Percentiles rank a stretch among this genome's conserved stretches.
Evolutionary conservation across 2,113 vertebrate species (phyloP).

Genomic region (Centropristis striata): DNA sequence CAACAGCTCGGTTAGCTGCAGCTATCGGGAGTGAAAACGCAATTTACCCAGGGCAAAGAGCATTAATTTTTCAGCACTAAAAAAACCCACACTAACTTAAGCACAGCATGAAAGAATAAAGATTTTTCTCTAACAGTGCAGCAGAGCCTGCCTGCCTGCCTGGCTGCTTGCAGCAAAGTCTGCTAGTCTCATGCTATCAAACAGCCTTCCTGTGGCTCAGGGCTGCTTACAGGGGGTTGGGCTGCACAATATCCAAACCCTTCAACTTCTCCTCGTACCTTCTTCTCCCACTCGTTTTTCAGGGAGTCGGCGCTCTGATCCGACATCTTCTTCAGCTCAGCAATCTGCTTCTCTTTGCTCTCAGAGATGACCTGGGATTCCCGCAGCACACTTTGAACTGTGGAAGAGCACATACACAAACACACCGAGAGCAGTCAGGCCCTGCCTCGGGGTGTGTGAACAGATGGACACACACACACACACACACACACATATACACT

Average conservation of each 20-base stretch:
- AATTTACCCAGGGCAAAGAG: slow-evolving; percentile 47
- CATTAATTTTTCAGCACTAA: slow-evolving; percentile 46
- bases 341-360: slow-evolving; percentile 94
- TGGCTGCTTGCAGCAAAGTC: slow-evolving; percentile 43
- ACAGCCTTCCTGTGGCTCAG: slow-evolving; percentile 53
- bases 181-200: slow-evolving; percentile 52
- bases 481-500: slow-evolving; percentile 22
- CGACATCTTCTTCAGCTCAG: slow-evolving; percentile 93
- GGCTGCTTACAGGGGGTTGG: slow-evolving; percentile 43
- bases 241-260: slow-evolving; percentile 48
- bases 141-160: slow-evolving; percentile 40
- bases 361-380: slow-evolving; percentile 93
- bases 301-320: slow-evolving; percentile 91
- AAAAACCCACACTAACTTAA: slow-evolving; percentile 23
- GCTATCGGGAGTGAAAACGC: slow-evolving; percentile 46
- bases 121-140: slow-evolving; percentile 15
- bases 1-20: slow-evolving; percentile 25
- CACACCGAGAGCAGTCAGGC: slow-evolving; percentile 45
- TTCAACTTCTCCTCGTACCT: slow-evolving; percentile 85
- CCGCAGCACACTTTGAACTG: slow-evolving; percentile 94
- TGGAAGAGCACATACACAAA: slow-evolving; percentile 63
- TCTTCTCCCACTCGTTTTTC: slow-evolving; percentile 96
- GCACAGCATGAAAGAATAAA: slow-evolving; percentile 49
- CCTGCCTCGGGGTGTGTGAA: slow-evolving; percentile 51
- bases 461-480: slow-evolving; percentile 19